Evolutionary conservation across 2,888 invertebrate genomes (phyloP).

Genomic region (Bursaphelenchus okinawaensis): DNA sequence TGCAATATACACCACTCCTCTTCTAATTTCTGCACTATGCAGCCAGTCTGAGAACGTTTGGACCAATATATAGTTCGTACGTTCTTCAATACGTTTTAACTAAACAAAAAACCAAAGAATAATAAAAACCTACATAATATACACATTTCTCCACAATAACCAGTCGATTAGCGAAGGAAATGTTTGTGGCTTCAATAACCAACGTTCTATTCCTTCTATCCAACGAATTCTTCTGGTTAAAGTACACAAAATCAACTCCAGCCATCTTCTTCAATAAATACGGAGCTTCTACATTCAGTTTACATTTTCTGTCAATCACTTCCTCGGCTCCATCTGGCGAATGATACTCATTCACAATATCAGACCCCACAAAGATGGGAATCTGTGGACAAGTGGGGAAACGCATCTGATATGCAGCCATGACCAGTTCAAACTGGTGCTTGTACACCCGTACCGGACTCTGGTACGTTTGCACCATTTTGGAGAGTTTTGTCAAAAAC

Average conservation of each 20-base stretch:
- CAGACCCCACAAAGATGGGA: constrained; percentile 84
- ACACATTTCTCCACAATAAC: constrained; percentile 79
- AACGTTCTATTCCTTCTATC: constrained; percentile 73
- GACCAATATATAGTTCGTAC: too few species aligned
- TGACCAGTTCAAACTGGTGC: constrained; percentile 87
- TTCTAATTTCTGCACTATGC: too few species aligned
- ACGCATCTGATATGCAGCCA: constrained; percentile 88
- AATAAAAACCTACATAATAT: constrained; percentile 70
- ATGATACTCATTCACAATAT: constrained; percentile 72
- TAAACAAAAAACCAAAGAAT: too few species aligned
- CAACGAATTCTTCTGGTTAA: constrained; percentile 81
- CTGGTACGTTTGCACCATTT: constrained; percentile 90
- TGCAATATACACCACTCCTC: too few species aligned
- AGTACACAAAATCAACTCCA: constrained; percentile 82
- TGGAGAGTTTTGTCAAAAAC: too few species aligned
- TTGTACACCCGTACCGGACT: constrained; percentile 91
- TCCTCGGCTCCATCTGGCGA: constrained; percentile 73
- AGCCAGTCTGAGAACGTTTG: too few species aligned
- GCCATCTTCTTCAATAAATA: constrained; percentile 90
- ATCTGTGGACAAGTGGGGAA: constrained; percentile 90
- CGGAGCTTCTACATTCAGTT: constrained; percentile 84
- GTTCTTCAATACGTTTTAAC: too few species aligned
- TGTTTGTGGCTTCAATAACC: constrained; percentile 84
- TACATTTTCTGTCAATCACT: constrained; percentile 77
- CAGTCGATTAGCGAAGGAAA: constrained; percentile 78